Percentiles rank a stretch among this genome's conserved stretches.
phyloP scores from a whole-genome alignment of 2,888 invertebrate genomes.

The Trichogramma evanescens region DNA sequence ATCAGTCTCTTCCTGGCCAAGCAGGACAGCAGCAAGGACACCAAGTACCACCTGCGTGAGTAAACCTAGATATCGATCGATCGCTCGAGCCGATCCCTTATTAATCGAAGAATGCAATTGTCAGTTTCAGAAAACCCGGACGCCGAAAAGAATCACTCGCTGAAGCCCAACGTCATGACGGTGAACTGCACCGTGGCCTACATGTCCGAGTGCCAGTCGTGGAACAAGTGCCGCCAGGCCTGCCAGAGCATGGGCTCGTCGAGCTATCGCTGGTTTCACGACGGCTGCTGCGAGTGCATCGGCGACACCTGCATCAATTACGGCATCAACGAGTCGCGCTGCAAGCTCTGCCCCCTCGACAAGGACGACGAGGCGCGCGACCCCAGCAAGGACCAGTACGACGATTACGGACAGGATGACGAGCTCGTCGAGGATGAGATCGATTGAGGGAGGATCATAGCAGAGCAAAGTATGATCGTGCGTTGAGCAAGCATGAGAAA shows the following conservation, averaged over 20 bases:
- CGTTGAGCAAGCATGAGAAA: too few species aligned
- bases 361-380: constrained; percentile 30
- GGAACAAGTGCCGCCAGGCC: constrained; percentile 76
- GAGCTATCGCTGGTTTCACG: constrained; percentile 87
- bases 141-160: constrained; percentile 54
- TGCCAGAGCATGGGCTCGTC: constrained; percentile 80
- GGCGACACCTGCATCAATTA: constrained; percentile 83
- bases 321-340: constrained; percentile 81
- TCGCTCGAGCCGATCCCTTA: neutral
- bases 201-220: constrained; percentile 81
- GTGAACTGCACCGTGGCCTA: constrained; percentile 89
- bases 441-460: constrained; percentile 23
- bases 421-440: constrained; percentile 48
- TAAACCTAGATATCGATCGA: constrained; percentile 26
- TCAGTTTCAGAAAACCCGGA: constrained; percentile 57
- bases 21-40: constrained; percentile 57
- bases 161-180: constrained; percentile 58
- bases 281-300: constrained; percentile 90
- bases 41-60: constrained; percentile 68
- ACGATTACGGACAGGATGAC: constrained; percentile 53
- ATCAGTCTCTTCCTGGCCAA: constrained; percentile 59
- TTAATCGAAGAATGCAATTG: neutral
- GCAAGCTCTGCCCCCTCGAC: constrained; percentile 36
- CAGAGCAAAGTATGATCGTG: neutral
- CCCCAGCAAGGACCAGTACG: constrained; percentile 43